A percentile compares a stretch with the other conserved stretches of the same genome.
phyloP scores from a whole-genome alignment of 2,888 invertebrate genomes.

The Drosophila peninsularis region DNA sequence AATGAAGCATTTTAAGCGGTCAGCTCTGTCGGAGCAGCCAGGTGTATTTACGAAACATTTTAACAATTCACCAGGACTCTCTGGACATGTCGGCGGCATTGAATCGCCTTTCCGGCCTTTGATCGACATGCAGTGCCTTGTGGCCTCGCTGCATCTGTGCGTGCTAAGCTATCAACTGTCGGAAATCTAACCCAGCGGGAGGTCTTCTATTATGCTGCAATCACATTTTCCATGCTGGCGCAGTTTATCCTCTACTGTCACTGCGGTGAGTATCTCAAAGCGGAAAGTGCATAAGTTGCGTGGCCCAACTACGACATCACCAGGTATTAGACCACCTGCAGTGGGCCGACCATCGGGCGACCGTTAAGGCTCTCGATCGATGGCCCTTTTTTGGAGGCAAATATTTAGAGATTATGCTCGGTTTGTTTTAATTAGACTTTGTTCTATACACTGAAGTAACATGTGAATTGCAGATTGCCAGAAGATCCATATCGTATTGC shows the following conservation, averaged over 20 bases:
- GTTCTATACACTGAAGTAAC: no score
- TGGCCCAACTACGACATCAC: conserved; percentile 36
- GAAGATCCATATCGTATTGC: neutral
- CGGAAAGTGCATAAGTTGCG: conserved; percentile 20
- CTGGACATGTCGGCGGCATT: conserved; percentile 27
- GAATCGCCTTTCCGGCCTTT: conserved; percentile 35
- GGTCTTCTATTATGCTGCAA: conserved; percentile 28
- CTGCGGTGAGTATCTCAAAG: conserved; percentile 30
- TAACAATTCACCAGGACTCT: conserved; percentile 12
- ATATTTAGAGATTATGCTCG: neutral
- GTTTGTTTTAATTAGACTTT: neutral
- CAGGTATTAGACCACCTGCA: conserved; percentile 21
- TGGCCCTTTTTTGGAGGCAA: neutral
- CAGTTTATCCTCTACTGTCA: conserved; percentile 49
- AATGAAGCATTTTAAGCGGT: conserved; percentile 27
- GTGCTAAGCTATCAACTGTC: conserved; percentile 50
- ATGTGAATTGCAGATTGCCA: neutral
- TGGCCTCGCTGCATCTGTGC: conserved; percentile 51
- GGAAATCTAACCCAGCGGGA: conserved; percentile 28
- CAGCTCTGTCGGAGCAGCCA: neutral
- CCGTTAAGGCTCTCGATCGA: neutral
- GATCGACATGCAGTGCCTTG: conserved; percentile 40
- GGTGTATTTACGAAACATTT: conserved; percentile 15
- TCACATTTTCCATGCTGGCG: conserved; percentile 1
- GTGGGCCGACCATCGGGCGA: neutral